Evolutionary conservation across 1,140 invertebrate species (phyloP).

Genomic region (Diuraphis noxia): DNA sequence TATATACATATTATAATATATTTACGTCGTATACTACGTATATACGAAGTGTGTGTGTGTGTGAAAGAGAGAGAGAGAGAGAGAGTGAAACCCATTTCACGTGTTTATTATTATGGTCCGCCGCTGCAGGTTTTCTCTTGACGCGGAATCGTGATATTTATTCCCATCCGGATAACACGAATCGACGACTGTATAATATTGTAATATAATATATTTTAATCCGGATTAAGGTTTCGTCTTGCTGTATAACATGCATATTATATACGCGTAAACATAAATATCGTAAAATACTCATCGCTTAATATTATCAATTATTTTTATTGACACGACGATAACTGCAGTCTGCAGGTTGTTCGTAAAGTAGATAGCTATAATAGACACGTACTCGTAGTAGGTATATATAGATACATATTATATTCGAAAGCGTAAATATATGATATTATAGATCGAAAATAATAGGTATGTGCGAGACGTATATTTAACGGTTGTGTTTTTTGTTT

Average conservation of each 20-base stretch:
- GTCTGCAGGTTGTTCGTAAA: not conserved
- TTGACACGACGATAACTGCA: not conserved
- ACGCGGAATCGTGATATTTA: not conserved
- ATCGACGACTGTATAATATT: not conserved
- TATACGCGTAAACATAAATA: not conserved
- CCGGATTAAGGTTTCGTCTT: not conserved
- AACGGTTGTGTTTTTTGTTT: conserved; percentile 33
- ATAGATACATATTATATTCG: not conserved
- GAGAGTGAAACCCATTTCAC: not conserved
- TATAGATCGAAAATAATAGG: not conserved
- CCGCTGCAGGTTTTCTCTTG: not conserved
- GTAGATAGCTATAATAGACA: not conserved
- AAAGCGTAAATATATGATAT: not conserved
- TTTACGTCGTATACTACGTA: too few relatives aligned
- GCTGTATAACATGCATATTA: not conserved
- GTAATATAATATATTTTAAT: conserved; percentile 4
- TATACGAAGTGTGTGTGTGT: too few relatives aligned
- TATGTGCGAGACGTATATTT: not conserved
- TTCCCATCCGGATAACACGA: not conserved
- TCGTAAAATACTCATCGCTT: not conserved
- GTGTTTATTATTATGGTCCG: not conserved
- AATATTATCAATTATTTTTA: conserved; percentile 1
- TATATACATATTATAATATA: too few relatives aligned
- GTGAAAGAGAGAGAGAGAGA: not conserved
- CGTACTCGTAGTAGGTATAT: too few relatives aligned